Evolutionary conservation across 2,113 vertebrate species (phyloP).

Genomic region (Elephantulus edwardii): DNA sequence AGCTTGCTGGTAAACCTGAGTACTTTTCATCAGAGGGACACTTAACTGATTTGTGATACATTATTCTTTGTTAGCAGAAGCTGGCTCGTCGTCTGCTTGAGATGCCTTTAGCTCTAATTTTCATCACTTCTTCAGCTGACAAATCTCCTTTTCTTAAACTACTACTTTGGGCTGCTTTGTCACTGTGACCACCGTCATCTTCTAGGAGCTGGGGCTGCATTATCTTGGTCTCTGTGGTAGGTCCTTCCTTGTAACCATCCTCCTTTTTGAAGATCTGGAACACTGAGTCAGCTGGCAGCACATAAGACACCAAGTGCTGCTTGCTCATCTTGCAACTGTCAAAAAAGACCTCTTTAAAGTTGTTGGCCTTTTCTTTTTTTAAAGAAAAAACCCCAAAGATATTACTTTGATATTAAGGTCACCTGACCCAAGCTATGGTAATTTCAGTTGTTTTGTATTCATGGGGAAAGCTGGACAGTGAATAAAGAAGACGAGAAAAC

Average conservation of each 20-base stretch:
- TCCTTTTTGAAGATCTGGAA: not conserved
- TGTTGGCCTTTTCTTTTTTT: too few species aligned
- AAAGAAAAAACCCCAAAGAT: too few species aligned
- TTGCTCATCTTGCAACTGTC: too few species aligned
- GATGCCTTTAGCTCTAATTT: constrained; percentile 87
- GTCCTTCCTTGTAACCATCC: too few species aligned
- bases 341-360: too few species aligned
- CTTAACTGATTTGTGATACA: constrained; percentile 94
- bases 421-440: not conserved
- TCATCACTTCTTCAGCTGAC: constrained; percentile 90
- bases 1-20: constrained; percentile 91
- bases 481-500: not conserved
- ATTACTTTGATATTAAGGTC: too few species aligned
- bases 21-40: constrained; percentile 89
- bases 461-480: not conserved
- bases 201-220: constrained; percentile 87
- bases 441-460: not conserved
- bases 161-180: constrained; percentile 94
- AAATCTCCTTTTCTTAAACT: constrained; percentile 92
- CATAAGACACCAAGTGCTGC: too few species aligned
- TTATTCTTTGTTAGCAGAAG: constrained; percentile 92
- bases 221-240: too few species aligned
- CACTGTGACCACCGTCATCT: constrained; percentile 88
- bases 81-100: constrained; percentile 87
- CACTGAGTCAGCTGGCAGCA: too few species aligned